These are phyloP conservation scores for Gymnorhina tibicen DNA, from an alignment of 2,113 vertebrate genomes.

Conservation along the genomic window DNA sequence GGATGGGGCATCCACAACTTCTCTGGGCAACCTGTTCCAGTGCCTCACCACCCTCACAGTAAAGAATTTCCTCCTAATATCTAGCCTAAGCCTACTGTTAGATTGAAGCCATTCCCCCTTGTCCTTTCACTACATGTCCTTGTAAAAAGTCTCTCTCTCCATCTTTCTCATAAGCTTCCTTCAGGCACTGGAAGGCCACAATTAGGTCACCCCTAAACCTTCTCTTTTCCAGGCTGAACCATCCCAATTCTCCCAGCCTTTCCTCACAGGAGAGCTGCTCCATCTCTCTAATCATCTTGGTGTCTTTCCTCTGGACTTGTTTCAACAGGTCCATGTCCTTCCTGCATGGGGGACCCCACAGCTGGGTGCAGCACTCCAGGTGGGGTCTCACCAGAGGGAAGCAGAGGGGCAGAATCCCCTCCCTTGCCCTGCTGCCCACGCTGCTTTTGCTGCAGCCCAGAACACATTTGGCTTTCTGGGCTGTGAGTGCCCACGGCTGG, in stretches of 20 bases:
- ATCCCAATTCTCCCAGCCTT: not conserved
- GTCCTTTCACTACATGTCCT: not conserved
- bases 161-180: not conserved
- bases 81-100: not conserved
- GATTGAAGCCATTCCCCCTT: not conserved
- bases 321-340: not conserved
- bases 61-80: not conserved
- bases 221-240: not conserved
- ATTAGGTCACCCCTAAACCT: not conserved
- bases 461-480: not conserved
- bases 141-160: not conserved
- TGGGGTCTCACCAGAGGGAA: not conserved
- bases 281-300: not conserved
- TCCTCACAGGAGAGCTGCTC: not conserved
- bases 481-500: not conserved
- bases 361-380: accelerated
- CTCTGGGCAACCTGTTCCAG: not conserved
- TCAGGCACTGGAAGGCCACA: not conserved
- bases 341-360: too few species aligned
- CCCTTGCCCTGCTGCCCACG: accelerated
- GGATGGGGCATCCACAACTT: not conserved
- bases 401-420: not conserved
- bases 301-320: not conserved
- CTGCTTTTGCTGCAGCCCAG: not conserved
- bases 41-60: not conserved